phyloP scores from a whole-genome alignment of 1,140 invertebrate species.

The Mercenaria mercenaria region DNA sequence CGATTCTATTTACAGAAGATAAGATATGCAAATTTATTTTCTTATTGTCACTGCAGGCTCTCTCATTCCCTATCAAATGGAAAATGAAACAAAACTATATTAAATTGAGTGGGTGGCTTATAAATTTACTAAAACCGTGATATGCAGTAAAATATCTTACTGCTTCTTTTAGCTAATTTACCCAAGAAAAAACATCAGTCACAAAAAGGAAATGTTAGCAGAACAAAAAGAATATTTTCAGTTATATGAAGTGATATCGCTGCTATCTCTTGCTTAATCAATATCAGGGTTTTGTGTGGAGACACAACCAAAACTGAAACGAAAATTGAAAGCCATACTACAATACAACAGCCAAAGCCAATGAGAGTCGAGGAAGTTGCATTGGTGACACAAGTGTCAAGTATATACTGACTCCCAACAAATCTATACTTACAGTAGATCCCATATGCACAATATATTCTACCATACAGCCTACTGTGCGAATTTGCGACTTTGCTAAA shows the following conservation, averaged over 20 bases:
- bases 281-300: constrained; percentile 97
- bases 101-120: no score
- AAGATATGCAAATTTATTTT: no score
- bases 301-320: constrained; percentile 93
- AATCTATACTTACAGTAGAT: constrained; percentile 75
- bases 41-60: no score
- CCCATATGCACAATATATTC: constrained; percentile 86
- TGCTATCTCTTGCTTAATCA: constrained; percentile 96
- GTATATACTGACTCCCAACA: constrained; percentile 72
- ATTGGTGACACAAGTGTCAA: constrained; percentile 50
- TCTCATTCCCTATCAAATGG: no score
- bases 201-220: no score
- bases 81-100: no score
- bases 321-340: constrained; percentile 93
- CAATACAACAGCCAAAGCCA: constrained; percentile 50
- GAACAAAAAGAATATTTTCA: no score
- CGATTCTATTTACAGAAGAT: no score
- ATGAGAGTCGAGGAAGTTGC: constrained; percentile 34
- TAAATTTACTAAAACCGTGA: no score
- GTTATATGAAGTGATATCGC: constrained; percentile 94
- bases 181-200: no score
- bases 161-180: no score
- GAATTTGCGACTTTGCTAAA: constrained; percentile 86
- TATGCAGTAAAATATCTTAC: no score
- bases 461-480: constrained; percentile 85